These are phyloP conservation scores for Drosophila eugracilis DNA, from an alignment of 1,140 invertebrate species.

Conservation along the genomic window DNA sequence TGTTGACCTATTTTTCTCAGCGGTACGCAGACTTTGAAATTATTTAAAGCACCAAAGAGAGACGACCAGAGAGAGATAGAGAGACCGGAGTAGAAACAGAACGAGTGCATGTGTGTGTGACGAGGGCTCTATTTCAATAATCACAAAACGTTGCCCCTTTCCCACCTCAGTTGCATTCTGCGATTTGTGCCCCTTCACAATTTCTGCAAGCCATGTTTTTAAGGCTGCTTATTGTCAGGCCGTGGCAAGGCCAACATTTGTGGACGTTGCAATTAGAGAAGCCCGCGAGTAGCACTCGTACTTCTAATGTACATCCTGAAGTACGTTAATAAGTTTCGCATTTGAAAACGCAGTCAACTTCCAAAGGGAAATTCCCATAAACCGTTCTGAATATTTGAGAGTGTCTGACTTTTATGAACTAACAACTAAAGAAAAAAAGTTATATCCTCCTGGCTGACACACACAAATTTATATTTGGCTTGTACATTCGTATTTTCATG, in stretches of 20 bases:
- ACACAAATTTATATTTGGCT: constrained; percentile 42
- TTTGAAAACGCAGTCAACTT: constrained; percentile 46
- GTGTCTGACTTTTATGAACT: constrained; percentile 58
- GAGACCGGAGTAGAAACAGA: not conserved
- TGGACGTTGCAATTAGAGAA: constrained; percentile 57
- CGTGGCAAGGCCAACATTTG: constrained; percentile 58
- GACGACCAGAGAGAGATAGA: constrained; percentile 8
- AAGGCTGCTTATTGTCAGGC: constrained; percentile 67
- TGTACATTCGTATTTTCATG: constrained; percentile 72
- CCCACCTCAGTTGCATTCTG: constrained; percentile 6
- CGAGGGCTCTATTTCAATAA: constrained; percentile 62
- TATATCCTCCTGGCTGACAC: not conserved
- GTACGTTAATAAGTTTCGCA: constrained; percentile 79
- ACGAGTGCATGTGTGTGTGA: constrained; percentile 23
- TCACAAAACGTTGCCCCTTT: constrained; percentile 40
- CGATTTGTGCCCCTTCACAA: constrained; percentile 58
- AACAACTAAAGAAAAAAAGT: constrained; percentile 34
- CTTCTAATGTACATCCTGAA: constrained; percentile 71
- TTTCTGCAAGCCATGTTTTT: constrained; percentile 58
- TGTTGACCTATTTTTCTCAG: constrained; percentile 73
- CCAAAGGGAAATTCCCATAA: constrained; percentile 61
- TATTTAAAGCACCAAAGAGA: constrained; percentile 66
- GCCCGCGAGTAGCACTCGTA: constrained; percentile 6
- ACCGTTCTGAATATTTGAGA: constrained; percentile 31
- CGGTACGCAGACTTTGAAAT: constrained; percentile 66